Base-by-base conservation (phyloP, 2,113 vertebrate species). In the Cichladusa arquata region DNA sequence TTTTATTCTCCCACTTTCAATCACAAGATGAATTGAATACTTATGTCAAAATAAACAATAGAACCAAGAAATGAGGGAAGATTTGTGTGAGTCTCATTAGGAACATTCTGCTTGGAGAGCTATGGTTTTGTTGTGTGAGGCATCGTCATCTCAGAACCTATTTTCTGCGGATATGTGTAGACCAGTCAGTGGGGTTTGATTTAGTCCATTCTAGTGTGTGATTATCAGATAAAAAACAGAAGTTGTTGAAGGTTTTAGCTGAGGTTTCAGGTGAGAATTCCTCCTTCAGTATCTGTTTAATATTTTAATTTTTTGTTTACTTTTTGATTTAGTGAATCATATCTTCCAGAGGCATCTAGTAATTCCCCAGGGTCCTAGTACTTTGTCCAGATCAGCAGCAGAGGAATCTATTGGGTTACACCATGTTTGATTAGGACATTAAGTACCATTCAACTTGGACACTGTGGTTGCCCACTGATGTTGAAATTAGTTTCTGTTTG, bases 121-220 rank as follows among this genome's bases (percentile, higher is more conserved):
- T 56, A 5, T 14, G 14, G 14, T 58, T 42, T 61, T 0, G 0
- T 28, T 58, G 5, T 38, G 24, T 47, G 42, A 60, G 13, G 17
- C 17, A 40, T 42, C 36, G 56, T 88, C 48, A 33, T 45, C 12
- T 28, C 6, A 56, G 10, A 80, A 10, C 2, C 18, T 31, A 7
- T 73, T 51, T 92, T 80, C 64, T 78, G 19, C 76, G 28, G 12
- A 4, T 65, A 8, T 44, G 0, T 73, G 64, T 31, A 58, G n/a
- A 36, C n/a, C 6, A 58, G 9, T 9, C 12, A 40, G 31, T 16
- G 19, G 8, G 5, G 9, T 64, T 70, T 81, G 12, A 47, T 67
- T 78, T 44, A 45, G 18, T 53, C 19, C 6, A 26, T 51, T 70
- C 29, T 62, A 56, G 11, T 14, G 56, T 6, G 13, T 48, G 44